phyloP scores from a whole-genome alignment of 2,888 invertebrate species.

The Thymelicus sylvestris region DNA sequence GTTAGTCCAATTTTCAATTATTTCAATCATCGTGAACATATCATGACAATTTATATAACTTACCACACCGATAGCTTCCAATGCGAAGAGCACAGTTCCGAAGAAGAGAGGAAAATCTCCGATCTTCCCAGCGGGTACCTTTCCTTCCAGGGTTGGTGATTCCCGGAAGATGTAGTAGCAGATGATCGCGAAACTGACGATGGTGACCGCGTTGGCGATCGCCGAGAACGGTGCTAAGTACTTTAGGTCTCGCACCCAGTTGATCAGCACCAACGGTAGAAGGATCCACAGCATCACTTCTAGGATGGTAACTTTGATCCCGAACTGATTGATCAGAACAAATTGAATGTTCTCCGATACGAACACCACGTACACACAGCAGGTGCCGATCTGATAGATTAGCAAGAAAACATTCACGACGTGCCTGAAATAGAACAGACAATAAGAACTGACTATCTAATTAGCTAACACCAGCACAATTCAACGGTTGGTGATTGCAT shows the following conservation, averaged over 20 bases:
- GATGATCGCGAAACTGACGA: constrained; percentile 93
- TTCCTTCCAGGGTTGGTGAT: constrained; percentile 86
- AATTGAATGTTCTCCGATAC: constrained; percentile 93
- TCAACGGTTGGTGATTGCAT: not conserved
- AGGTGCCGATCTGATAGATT: constrained; percentile 96
- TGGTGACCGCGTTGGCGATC: constrained; percentile 93
- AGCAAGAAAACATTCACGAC: constrained; percentile 90
- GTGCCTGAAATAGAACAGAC: constrained; percentile 79
- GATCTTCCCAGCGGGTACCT: constrained; percentile 86
- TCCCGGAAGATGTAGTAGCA: constrained; percentile 93
- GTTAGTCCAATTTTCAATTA: not conserved
- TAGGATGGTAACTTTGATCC: constrained; percentile 80
- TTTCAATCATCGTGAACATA: not conserved
- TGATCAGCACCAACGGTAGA: constrained; percentile 90
- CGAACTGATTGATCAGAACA: constrained; percentile 84
- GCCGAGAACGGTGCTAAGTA: constrained; percentile 95
- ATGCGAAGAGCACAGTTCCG: constrained; percentile 97
- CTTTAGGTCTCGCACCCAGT: constrained; percentile 93
- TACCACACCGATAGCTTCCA: constrained; percentile 97
- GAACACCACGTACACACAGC: constrained; percentile 98
- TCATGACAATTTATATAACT: constrained; percentile 57
- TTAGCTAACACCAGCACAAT: not conserved
- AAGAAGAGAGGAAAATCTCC: constrained; percentile 95
- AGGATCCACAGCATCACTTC: constrained; percentile 90
- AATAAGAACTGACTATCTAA: not conserved